A percentile compares a stretch with the other conserved stretches of the same genome.
These are phyloP conservation scores for Amphibalanus amphitrite DNA, from an alignment of 1,140 invertebrate species.

Conservation along the genomic window DNA sequence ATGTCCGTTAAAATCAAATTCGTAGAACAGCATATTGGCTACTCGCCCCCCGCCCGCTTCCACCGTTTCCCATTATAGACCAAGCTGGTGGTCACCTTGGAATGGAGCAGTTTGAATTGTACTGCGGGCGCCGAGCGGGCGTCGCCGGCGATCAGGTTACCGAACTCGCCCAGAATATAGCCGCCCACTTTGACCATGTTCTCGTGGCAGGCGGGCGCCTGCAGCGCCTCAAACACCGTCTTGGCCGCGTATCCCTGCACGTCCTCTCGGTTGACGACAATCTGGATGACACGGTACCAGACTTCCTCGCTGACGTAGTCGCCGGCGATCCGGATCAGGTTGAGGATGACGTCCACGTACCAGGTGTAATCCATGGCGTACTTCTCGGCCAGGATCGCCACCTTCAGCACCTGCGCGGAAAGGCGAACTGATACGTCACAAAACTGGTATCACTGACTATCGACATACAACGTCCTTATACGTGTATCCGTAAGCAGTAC, in stretches of 20 bases:
- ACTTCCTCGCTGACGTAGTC: conserved; percentile 92
- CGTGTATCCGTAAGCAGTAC: too few relatives aligned
- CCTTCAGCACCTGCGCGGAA: conserved; percentile 60
- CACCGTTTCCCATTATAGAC: too few relatives aligned
- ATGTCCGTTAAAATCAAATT: too few relatives aligned
- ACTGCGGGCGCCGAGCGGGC: conserved; percentile 86
- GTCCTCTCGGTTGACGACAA: conserved; percentile 98
- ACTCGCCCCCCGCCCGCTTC: too few relatives aligned
- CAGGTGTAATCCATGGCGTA: conserved; percentile 99
- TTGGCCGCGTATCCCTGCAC: conserved; percentile 99
- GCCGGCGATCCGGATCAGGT: conserved; percentile 96
- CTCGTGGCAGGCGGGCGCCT: conserved; percentile 97
- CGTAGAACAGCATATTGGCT: too few relatives aligned
- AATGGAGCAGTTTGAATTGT: conserved; percentile 92
- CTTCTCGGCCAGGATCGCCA: conserved; percentile 97
- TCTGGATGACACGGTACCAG: conserved; percentile 99
- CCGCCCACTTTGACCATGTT: conserved; percentile 99
- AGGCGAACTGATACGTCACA: conserved; percentile 6
- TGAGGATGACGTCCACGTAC: conserved; percentile 97
- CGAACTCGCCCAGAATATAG: conserved; percentile 98
- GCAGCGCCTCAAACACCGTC: conserved; percentile 95
- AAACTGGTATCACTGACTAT: too few relatives aligned
- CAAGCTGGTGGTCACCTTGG: conserved; percentile 42
- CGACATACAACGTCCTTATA: too few relatives aligned
- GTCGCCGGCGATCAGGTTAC: conserved; percentile 98